These are phyloP conservation scores for Procavia capensis DNA, from an alignment of 2,113 vertebrate species.

Conservation along the genomic window DNA sequence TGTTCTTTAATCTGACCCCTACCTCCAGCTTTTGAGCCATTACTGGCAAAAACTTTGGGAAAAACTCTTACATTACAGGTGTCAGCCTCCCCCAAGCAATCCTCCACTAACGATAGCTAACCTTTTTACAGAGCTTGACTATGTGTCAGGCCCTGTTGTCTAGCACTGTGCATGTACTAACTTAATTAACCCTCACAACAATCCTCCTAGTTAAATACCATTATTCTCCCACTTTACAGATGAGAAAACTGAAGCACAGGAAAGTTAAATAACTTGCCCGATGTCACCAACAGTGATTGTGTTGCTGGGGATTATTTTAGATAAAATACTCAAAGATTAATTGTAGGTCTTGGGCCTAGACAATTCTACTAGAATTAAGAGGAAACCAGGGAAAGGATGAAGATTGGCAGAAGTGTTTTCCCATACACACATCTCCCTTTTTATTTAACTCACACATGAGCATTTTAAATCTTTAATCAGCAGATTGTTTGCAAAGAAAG, in stretches of 20 bases:
- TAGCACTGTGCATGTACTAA: background rate
- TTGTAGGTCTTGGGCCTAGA: conserved; percentile 63
- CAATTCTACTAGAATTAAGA: conserved; percentile 48
- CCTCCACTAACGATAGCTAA: background rate
- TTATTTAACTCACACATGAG: conserved; percentile 69
- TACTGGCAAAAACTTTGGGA: background rate
- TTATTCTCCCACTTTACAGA: conserved; percentile 50
- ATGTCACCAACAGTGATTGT: background rate
- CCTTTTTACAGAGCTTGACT: background rate
- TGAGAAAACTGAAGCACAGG: conserved; percentile 54
- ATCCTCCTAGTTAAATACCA: background rate
- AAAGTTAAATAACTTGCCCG: conserved; percentile 24
- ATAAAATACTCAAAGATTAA: conserved; percentile 59
- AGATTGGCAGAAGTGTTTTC: conserved; percentile 59
- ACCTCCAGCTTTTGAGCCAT: background rate
- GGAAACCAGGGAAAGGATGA: conserved; percentile 49
- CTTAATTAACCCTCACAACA: background rate
- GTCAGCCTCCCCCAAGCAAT: background rate
- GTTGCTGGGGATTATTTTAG: conserved; percentile 4
- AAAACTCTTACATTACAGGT: background rate
- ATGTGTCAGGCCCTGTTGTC: background rate
- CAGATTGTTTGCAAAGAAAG: conserved; percentile 72
- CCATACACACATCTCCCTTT: conserved; percentile 66
- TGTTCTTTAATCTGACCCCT: background rate
- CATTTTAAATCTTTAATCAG: conserved; percentile 71